These are phyloP conservation scores for Holcopasites calliopsidis DNA, from an alignment of 1,140 invertebrate species.

Conservation along the genomic window DNA sequence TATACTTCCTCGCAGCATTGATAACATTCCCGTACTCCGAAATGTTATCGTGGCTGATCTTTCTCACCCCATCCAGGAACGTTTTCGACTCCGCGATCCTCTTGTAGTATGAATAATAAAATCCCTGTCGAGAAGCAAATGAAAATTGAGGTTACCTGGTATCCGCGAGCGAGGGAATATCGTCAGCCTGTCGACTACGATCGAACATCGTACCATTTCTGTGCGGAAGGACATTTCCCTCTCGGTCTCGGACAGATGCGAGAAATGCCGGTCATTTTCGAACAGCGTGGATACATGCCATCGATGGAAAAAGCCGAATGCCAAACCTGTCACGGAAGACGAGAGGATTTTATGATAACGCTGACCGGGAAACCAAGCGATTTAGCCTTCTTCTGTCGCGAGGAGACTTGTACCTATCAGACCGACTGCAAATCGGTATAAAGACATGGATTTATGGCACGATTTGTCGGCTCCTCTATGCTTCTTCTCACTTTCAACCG, in stretches of 20 bases:
- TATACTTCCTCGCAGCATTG: conserved; percentile 90
- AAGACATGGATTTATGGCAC: neutral
- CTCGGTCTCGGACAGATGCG: conserved; percentile 89
- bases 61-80: conserved; percentile 83
- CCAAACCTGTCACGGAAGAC: conserved; percentile 62
- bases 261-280: conserved; percentile 91
- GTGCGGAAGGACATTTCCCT: conserved; percentile 90
- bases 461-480: conserved; percentile 29
- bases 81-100: conserved; percentile 85
- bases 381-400: neutral
- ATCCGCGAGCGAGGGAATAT: too few relatives aligned
- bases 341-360: conserved; percentile 24
- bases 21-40: conserved; percentile 90
- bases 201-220: conserved; percentile 84
- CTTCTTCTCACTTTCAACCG: conserved; percentile 47
- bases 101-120: conserved; percentile 95
- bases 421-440: conserved; percentile 36
- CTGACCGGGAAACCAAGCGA: neutral
- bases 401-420: conserved; percentile 47
- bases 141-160: conserved; percentile 3
- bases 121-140: conserved; percentile 81
- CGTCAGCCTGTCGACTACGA: neutral
- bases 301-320: conserved; percentile 78
- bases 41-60: conserved; percentile 86
- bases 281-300: conserved; percentile 87